Percentiles rank a stretch among this genome's conserved stretches.
Conservation (phyloP, 2,113 vertebrate species). For the Ariopsis seemanni region DNA sequence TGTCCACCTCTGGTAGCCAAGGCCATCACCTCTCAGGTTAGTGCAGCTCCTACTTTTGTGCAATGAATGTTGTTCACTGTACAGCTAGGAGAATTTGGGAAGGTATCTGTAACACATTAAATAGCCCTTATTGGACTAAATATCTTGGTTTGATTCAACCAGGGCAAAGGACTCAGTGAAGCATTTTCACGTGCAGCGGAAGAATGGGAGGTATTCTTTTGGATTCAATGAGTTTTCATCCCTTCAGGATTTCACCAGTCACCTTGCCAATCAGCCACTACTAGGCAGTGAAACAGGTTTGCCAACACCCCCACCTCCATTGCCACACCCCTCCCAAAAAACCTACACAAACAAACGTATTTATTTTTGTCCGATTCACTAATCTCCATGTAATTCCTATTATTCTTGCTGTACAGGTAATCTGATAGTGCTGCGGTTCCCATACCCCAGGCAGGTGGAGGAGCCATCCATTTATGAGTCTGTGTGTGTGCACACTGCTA, state of each 20-base stretch:
- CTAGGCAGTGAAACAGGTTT: conserved; percentile 94
- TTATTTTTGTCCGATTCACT: not conserved
- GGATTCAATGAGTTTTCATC: conserved; percentile 89
- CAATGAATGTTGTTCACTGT: not conserved
- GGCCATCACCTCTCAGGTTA: not conserved
- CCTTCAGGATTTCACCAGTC: conserved; percentile 85
- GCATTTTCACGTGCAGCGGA: conserved; percentile 86
- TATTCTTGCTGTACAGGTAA: conserved; percentile 62
- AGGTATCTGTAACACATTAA: not conserved
- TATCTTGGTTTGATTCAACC: not conserved
- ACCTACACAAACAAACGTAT: not conserved
- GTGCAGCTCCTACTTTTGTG: not conserved
- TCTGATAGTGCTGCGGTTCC: conserved; percentile 73
- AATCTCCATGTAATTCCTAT: not conserved
- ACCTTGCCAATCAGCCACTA: conserved; percentile 94
- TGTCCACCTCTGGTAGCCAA: not conserved
- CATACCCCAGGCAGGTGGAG: conserved; percentile 87
- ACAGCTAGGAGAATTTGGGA: not conserved
- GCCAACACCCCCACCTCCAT: not conserved
- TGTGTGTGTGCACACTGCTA: conserved; percentile 91
- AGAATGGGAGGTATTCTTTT: conserved; percentile 78
- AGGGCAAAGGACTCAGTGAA: conserved; percentile 97
- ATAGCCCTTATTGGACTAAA: not conserved
- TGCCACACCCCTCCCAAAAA: not conserved
- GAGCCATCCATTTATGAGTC: conserved; percentile 97